Conservation (phyloP, 2,113 vertebrate genomes). For the Hystrix cristata region DNA sequence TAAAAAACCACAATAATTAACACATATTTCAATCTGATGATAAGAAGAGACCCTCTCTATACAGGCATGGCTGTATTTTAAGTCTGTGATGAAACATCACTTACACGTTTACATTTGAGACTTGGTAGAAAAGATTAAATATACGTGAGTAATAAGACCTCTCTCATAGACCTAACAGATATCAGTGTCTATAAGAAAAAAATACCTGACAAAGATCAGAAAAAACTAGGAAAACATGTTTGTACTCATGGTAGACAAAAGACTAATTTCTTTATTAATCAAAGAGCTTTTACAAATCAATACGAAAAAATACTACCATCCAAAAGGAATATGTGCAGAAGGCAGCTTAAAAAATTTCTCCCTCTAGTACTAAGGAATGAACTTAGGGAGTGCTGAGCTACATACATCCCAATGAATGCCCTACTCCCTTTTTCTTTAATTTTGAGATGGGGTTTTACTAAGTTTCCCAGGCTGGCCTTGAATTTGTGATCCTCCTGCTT, state of each 20-base stretch:
- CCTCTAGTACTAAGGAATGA: no score
- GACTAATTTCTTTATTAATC: not conserved
- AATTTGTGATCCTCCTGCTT: no score
- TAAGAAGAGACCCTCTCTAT: not conserved
- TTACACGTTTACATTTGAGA: not conserved
- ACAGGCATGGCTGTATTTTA: not conserved
- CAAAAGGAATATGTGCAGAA: conserved; percentile 39
- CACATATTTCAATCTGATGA: conserved; percentile 35
- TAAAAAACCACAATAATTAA: not conserved
- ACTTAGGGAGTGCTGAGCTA: no score
- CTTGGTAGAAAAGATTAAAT: not conserved
- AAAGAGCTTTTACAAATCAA: conserved; percentile 33
- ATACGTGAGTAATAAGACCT: not conserved
- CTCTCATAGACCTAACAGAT: not conserved
- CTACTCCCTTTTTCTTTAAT: no score
- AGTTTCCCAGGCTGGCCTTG: no score
- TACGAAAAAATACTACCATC: conserved; percentile 20
- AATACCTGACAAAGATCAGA: not conserved
- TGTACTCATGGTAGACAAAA: not conserved
- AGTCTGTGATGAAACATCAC: not conserved
- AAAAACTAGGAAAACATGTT: not conserved
- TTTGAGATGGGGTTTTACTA: no score
- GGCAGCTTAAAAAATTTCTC: no score
- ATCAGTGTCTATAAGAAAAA: not conserved
- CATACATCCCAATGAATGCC: no score